Base-by-base conservation (phyloP, 2,888 invertebrate species). In the Graphium colonna region DNA sequence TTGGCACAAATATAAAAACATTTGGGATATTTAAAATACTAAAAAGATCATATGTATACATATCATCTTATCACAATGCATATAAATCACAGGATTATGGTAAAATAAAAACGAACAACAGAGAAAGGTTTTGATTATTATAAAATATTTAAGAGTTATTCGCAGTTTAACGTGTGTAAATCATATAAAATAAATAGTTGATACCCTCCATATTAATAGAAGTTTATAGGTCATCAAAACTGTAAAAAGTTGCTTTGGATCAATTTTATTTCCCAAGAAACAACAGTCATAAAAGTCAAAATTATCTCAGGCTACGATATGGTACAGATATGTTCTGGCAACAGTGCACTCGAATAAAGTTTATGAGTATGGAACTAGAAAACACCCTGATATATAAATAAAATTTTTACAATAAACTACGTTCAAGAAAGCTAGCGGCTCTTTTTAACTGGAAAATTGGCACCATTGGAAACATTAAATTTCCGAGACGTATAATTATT, bases 271-370 rank as follows among this genome's bases (percentile, higher is more conserved):
- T 56, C 64, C 60, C 63, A 64, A 59, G 55, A 60, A 68, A 21
- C 21, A 59, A 67, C 66, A 16, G 67, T 56, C 61, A 71, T 66
- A 75, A 76, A 77, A 36, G 76, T 71, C 64, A 67, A 71, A 75
- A 74, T 65, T 67, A 68, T 67, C 68, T 64, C 69, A 58, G 67
- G 65, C 63, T 66, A 62, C 66, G 81, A 81, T 82, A 82, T 82
- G 80, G 69, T 68, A 64, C 47, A 44, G 54, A 55, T 50, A 50
- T 55, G 54, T n/a, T n/a, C n/a, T 18, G 33, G 28, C 39, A 49
- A 49, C 33, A 44, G 38, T 39, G n/a, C 33, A 49, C 44, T 44
- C 31, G 21, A 39, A 39, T 28, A 42, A 17, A 33, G 15, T 31
- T 40, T 31, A 41, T 21, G 33, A 40, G 50, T 44, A 13, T 12